phyloP scores from a whole-genome alignment of 2,797 vertebrate species.

The Ptychobarbus kaznakovi region DNA sequence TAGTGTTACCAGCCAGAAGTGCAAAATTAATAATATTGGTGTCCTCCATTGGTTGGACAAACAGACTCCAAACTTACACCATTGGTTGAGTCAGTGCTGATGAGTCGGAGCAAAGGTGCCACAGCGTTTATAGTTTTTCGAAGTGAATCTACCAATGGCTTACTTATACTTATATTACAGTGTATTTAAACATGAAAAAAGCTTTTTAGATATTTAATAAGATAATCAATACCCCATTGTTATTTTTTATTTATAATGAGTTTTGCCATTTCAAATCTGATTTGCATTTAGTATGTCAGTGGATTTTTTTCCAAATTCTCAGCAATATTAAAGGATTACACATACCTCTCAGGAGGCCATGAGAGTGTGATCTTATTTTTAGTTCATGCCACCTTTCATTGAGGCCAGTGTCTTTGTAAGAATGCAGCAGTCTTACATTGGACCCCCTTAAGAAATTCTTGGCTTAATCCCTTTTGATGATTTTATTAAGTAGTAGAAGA shows the following conservation, averaged over 20 bases:
- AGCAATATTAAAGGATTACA: slow-evolving; percentile 26
- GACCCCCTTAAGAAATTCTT: slow-evolving; percentile 84
- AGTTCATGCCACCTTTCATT: slow-evolving; percentile 43
- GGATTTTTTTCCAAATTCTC: not conserved
- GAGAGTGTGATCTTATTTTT: slow-evolving; percentile 38
- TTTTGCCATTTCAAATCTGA: not conserved
- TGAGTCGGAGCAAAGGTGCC: not conserved
- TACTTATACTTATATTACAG: not conserved
- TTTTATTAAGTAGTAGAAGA: slow-evolving; percentile 88
- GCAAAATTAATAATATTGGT: not conserved
- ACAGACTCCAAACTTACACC: not conserved
- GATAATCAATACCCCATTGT: not conserved
- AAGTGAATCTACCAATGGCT: not conserved
- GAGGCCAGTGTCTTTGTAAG: slow-evolving; percentile 35
- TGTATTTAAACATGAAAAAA: not conserved
- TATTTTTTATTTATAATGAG: not conserved
- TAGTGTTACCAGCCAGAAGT: not conserved
- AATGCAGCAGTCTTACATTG: slow-evolving; percentile 65
- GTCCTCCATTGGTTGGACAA: not conserved
- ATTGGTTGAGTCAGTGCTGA: not conserved
- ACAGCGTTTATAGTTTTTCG: not conserved
- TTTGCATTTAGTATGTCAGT: not conserved
- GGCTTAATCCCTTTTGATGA: slow-evolving; percentile 89
- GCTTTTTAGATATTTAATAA: not conserved
- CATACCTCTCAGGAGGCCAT: not conserved